These are phyloP conservation scores for Gorsachius magnificus DNA, from an alignment of 2,797 vertebrate species.

Conservation along the genomic window DNA sequence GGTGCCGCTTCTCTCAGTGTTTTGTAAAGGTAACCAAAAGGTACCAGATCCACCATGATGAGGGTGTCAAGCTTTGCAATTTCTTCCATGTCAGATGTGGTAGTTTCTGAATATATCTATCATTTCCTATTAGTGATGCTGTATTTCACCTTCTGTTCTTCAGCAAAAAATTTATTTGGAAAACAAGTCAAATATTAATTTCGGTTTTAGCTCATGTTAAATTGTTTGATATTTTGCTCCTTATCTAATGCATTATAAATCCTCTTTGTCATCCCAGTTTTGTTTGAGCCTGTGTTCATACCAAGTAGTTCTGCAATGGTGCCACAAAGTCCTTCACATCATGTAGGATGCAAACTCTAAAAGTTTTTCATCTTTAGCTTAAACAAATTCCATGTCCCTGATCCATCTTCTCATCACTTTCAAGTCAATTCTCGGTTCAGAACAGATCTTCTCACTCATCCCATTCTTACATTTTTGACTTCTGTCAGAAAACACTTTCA, in stretches of 20 bases:
- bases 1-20: neutral
- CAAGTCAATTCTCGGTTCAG: neutral
- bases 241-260: neutral
- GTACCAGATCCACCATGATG: rapidly evolving
- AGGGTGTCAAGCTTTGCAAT: neutral
- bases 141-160: neutral
- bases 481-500: neutral
- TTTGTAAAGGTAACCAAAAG: neutral
- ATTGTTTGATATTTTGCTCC: neutral
- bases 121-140: neutral
- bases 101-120: neutral
- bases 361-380: neutral
- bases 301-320: neutral
- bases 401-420: neutral
- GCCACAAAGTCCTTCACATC: neutral
- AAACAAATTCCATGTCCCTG: neutral
- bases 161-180: neutral
- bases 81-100: neutral
- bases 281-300: neutral
- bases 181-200: neutral
- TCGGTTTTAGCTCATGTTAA: neutral
- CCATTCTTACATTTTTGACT: neutral
- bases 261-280: neutral
- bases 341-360: neutral
- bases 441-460: conserved; percentile 3